phyloP scores from a whole-genome alignment of 2,888 invertebrate species.

The Agriotes lineatus region DNA sequence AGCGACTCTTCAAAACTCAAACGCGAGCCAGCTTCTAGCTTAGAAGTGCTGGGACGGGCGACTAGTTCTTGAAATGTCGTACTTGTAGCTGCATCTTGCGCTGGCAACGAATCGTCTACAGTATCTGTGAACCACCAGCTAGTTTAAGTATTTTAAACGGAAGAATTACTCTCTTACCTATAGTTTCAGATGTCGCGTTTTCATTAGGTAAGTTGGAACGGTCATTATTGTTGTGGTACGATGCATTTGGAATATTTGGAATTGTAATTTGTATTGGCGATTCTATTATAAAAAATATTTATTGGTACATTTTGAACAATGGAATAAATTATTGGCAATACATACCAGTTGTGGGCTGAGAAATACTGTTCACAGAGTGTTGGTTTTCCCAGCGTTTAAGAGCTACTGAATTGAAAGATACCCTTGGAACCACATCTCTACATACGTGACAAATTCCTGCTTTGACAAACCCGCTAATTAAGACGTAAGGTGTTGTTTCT shows the following conservation, averaged over 20 bases:
- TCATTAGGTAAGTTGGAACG: not conserved
- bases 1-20: too few species aligned
- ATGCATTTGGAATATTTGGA: not conserved
- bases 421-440: conserved; percentile 25
- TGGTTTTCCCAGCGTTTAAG: conserved; percentile 27
- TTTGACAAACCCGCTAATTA: conserved; percentile 41
- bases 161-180: not conserved
- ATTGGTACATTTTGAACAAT: too few species aligned
- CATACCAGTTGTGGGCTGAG: too few species aligned
- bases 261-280: too few species aligned
- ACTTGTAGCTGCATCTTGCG: too few species aligned
- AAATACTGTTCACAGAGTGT: too few species aligned
- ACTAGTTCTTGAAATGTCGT: too few species aligned
- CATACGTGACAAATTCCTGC: conserved; percentile 39
- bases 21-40: too few species aligned
- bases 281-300: too few species aligned
- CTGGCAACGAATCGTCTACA: too few species aligned
- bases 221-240: not conserved
- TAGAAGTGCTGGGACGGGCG: too few species aligned
- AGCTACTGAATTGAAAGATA: conserved; percentile 30
- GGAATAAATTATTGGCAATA: too few species aligned
- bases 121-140: not conserved
- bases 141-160: not conserved
- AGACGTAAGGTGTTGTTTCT: conserved; percentile 30
- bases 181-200: not conserved